These are phyloP conservation scores for Neolamprologus sp. DNA, from an alignment of 2,113 vertebrate genomes.

Conservation along the genomic window DNA sequence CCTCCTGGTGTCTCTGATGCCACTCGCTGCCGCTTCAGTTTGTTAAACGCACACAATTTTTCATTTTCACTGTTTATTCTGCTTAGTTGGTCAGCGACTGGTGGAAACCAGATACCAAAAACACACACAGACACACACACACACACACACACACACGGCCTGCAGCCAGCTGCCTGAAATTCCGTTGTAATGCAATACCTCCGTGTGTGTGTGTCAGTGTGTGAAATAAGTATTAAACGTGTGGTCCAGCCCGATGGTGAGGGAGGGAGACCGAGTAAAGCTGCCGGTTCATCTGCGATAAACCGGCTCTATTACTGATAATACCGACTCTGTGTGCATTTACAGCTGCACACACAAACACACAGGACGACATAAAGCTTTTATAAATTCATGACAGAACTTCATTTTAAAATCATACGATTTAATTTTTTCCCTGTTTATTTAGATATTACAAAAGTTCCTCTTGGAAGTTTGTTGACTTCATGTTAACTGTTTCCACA, in stretches of 20 bases:
- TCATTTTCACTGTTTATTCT: conserved; percentile 15
- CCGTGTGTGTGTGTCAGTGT: background rate
- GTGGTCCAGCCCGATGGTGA: background rate
- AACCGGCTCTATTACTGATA: conserved; percentile 13
- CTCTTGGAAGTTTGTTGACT: background rate
- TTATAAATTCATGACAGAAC: background rate
- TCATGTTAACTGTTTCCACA: background rate
- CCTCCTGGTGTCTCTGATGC: background rate
- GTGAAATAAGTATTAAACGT: background rate
- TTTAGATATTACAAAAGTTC: background rate
- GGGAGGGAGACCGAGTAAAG: background rate
- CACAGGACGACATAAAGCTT: background rate
- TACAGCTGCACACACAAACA: background rate
- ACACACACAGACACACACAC: background rate
- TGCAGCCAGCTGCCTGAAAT: conserved; percentile 32
- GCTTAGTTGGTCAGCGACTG: background rate
- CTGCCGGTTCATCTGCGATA: background rate
- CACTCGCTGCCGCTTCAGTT: background rate
- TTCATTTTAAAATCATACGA: background rate
- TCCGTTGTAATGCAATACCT: conserved; percentile 38
- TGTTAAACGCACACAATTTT: background rate
- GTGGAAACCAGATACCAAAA: conserved; percentile 6
- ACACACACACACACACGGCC: background rate
- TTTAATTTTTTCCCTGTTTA: background rate
- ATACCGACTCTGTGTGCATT: background rate